These are phyloP conservation scores for Aphaenogaster rudis DNA, from an alignment of 1,140 invertebrate genomes.

Conservation along the genomic window DNA sequence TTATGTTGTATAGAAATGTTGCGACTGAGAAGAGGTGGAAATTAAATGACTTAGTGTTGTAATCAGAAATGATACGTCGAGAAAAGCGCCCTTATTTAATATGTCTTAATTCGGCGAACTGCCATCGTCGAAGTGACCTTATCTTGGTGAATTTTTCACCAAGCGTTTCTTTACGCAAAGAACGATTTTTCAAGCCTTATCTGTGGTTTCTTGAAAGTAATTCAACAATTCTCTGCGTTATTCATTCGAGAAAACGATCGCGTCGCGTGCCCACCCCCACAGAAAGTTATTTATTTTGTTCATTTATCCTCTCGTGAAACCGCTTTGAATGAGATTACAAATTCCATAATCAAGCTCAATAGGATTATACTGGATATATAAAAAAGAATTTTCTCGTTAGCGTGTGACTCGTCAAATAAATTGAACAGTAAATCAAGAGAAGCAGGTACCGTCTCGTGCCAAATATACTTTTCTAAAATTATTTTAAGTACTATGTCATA, in stretches of 20 bases:
- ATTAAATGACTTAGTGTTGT: slow-evolving; percentile 1
- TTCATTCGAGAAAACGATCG: slow-evolving; percentile 1
- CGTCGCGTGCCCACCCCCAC: too few species aligned
- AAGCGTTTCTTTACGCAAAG: slow-evolving; percentile 5
- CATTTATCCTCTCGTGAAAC: not conserved
- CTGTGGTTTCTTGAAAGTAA: not conserved
- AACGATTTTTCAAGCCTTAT: slow-evolving; percentile 42
- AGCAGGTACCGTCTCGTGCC: too few species aligned
- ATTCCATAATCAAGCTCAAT: not conserved
- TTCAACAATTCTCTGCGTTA: slow-evolving; percentile 28
- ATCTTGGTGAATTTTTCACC: not conserved
- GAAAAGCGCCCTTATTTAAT: slow-evolving; percentile 4
- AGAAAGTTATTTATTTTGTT: slow-evolving; percentile 15
- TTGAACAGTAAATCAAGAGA: not conserved
- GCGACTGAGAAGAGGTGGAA: not conserved
- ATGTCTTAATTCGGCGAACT: slow-evolving; percentile 19
- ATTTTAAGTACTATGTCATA: not conserved
- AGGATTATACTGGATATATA: not conserved
- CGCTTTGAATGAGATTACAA: slow-evolving; percentile 23
- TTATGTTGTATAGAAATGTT: slow-evolving; percentile 6
- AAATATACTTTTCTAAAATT: not conserved
- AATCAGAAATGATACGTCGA: not conserved
- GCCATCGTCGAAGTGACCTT: not conserved
- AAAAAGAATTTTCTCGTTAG: not conserved
- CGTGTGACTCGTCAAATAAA: not conserved